Evolutionary conservation across 2,888 invertebrate genomes (phyloP), one percentile per base, ranked within the genome.

Genomic region (Eupithecia abbreviata): DNA sequence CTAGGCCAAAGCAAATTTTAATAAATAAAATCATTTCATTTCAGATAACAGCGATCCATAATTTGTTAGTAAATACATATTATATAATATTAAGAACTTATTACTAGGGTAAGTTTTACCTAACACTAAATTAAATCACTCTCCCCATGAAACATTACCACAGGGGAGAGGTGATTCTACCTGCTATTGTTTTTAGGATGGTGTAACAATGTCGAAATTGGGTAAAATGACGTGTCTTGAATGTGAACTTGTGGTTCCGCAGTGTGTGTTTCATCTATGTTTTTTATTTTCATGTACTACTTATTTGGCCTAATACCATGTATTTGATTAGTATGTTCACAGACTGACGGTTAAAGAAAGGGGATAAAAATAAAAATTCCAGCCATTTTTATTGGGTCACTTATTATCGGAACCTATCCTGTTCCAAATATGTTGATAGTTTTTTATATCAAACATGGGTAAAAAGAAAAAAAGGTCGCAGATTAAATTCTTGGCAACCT

Each of bases 291-390:
- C 51, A n/a, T n/a, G n/a, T 13, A 51, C 4, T 5, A 55, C 55
- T 55, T 55, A n/a, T n/a, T 55, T n/a, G n/a, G n/a, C 3, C n/a
- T n/a, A 2, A 2, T n/a, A 2, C 41, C 30, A 2, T 62, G 62
- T 62, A 30, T 62, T 62, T 18, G 30, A 30, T 62, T 30, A 10
- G 55, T 55, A 2, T 55, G 55, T 55, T n/a, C n/a, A 55, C 1
- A n/a, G 55, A 49, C 66, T 58, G 66, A 55, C 47, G 75, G 77
- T 72, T 72, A 66, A 69, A 45, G 65, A 18, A 74, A 72, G 77
- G 74, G 68, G 74, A 78, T 72, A 70, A 78, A 82, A 81, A 81
- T 82, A 80, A 80, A 82, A 82, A 81, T 82, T 82, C 81, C 65
- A 62, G 73, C 72, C 79, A 75, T 67, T 74, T 75, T 78, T 72